These are phyloP conservation scores for Drosophila fungiperda DNA, from an alignment of 2,888 invertebrate genomes.

Conservation along the genomic window DNA sequence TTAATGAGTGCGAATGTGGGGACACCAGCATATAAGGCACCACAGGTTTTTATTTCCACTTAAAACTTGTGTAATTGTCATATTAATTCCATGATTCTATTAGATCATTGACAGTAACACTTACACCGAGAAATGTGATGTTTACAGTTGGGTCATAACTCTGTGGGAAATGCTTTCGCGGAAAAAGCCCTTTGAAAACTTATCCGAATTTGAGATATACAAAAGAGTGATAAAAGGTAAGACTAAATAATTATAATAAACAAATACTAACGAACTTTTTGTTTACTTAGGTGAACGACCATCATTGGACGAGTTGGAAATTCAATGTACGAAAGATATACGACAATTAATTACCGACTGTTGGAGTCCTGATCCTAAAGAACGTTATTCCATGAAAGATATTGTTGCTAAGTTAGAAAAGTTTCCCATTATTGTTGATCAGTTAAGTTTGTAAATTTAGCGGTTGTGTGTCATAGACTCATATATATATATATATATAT, in stretches of 20 bases:
- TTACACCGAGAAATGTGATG: conserved; percentile 51
- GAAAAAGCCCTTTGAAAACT: conserved; percentile 17
- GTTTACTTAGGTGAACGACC: conserved; percentile 41
- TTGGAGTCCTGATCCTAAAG: conserved; percentile 26
- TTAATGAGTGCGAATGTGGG: conserved; percentile 43
- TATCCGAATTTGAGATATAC: fast-evolving
- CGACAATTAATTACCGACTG: conserved; percentile 23
- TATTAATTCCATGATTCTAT: not conserved
- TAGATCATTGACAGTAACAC: conserved; percentile 16
- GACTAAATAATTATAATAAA: not conserved
- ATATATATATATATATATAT: not conserved
- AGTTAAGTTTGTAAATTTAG: conserved; percentile 8
- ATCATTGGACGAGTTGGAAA: not conserved
- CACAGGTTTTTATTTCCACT: conserved; percentile 41
- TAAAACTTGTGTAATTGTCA: not conserved
- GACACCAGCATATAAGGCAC: conserved; percentile 52
- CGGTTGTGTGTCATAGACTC: too few species aligned
- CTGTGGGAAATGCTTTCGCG: conserved; percentile 55
- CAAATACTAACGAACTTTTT: too few species aligned
- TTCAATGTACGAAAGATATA: conserved; percentile 22
- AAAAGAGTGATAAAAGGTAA: conserved; percentile 16
- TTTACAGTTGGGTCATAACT: conserved; percentile 45
- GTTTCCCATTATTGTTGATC: not conserved
- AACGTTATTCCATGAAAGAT: conserved; percentile 36
- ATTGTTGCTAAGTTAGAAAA: conserved; percentile 15